phyloP scores from a whole-genome alignment of 2,888 invertebrate species.

The Plemyria rubiginata region DNA sequence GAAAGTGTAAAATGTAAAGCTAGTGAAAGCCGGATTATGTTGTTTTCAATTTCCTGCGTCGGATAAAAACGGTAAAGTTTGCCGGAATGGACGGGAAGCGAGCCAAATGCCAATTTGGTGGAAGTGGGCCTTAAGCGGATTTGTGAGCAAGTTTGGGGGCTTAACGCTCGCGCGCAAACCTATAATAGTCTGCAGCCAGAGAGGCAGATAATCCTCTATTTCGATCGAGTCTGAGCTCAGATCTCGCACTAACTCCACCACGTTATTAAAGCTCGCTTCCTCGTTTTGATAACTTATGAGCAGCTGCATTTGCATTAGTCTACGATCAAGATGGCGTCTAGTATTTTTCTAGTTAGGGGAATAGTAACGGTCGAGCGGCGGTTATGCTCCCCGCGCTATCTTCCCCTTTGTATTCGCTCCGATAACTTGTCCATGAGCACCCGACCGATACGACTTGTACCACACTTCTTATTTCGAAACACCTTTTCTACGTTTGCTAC shows the following conservation, averaged over 20 bases:
- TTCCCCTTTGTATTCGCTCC: conserved; percentile 85
- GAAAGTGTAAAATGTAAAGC: conserved; percentile 64
- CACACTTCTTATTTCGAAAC: conserved; percentile 79
- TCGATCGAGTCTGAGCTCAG: conserved; percentile 55
- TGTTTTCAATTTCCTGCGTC: conserved; percentile 61
- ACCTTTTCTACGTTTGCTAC: conserved; percentile 64
- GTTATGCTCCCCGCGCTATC: conserved; percentile 83
- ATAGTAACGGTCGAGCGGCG: conserved; percentile 83
- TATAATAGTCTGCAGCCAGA: conserved; percentile 63
- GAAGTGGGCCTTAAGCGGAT: conserved; percentile 70
- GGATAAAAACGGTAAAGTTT: conserved; percentile 49
- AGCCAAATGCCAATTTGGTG: conserved; percentile 57
- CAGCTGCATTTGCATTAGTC: conserved; percentile 60
- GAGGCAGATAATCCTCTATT: conserved; percentile 66
- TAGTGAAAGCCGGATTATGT: conserved; percentile 69
- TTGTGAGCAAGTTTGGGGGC: conserved; percentile 62
- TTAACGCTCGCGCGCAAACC: conserved; percentile 62
- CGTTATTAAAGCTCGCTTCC: conserved; percentile 56
- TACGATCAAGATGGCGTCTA: conserved; percentile 74
- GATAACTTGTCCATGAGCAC: conserved; percentile 84
- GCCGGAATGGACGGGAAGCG: conserved; percentile 39
- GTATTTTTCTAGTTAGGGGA: conserved; percentile 83
- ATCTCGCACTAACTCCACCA: conserved; percentile 50
- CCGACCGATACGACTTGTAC: conserved; percentile 80
- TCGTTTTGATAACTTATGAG: conserved; percentile 60